phyloP scores from a whole-genome alignment of 2,888 invertebrate genomes.

The Cepaea hortensis region DNA sequence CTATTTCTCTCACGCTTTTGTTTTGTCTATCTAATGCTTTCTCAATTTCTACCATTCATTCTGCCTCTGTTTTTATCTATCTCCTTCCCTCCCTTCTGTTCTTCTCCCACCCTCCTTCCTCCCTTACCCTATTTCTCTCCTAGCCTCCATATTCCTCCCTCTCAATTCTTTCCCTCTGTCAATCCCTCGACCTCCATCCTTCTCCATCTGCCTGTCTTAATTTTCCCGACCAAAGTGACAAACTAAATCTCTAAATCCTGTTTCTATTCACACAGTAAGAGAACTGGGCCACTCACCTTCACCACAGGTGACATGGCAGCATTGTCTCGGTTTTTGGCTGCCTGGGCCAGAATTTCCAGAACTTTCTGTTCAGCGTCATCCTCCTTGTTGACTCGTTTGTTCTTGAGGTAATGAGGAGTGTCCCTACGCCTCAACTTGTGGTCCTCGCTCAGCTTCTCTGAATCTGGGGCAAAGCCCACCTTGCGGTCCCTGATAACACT shows the following conservation, averaged over 20 bases:
- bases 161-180: too few relatives aligned
- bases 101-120: too few relatives aligned
- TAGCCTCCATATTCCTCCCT: too few relatives aligned
- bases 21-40: too few relatives aligned
- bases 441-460: conserved; percentile 69
- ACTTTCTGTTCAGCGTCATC: conserved; percentile 73
- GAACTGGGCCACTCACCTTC: conserved; percentile 41
- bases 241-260: not conserved
- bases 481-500: conserved; percentile 50
- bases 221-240: not conserved
- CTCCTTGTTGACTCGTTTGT: conserved; percentile 88
- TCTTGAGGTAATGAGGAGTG: conserved; percentile 99
- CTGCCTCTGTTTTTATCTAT: too few relatives aligned
- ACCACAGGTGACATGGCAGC: conserved; percentile 53
- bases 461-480: conserved; percentile 70
- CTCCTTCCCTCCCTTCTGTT: too few relatives aligned
- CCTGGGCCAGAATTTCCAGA: conserved; percentile 69
- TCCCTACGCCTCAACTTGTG: conserved; percentile 88
- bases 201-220: too few relatives aligned
- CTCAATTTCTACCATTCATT: too few relatives aligned
- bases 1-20: too few relatives aligned
- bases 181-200: too few relatives aligned
- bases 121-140: too few relatives aligned
- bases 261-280: not conserved
- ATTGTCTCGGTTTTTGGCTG: conserved; percentile 54